phyloP scores from a whole-genome alignment of 2,113 vertebrate genomes.

The Dinomys branickii region DNA sequence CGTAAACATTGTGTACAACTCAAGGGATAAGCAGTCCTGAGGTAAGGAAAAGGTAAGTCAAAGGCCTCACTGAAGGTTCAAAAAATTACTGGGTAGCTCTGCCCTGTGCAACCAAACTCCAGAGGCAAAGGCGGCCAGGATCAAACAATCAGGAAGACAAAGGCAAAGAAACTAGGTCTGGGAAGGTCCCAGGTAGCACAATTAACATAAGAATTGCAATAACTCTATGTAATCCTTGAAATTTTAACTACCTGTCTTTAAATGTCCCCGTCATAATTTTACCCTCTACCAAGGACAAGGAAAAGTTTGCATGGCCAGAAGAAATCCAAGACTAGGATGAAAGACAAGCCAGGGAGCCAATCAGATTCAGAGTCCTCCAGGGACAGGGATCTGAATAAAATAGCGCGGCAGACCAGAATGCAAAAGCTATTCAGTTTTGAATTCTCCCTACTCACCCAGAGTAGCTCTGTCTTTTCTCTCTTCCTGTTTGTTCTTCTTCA shows the following conservation, averaged over 20 bases:
- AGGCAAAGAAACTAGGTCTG: not conserved
- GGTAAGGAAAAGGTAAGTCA: not conserved
- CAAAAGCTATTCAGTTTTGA: not conserved
- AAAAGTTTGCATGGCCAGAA: not conserved
- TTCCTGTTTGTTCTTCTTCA: not conserved
- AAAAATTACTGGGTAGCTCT: not conserved
- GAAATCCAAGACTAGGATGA: not conserved
- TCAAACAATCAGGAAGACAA: not conserved
- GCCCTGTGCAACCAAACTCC: not conserved
- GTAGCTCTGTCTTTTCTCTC: not conserved
- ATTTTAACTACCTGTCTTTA: not conserved
- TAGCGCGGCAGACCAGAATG: not conserved
- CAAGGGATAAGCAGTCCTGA: not conserved
- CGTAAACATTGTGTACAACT: not conserved
- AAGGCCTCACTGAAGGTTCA: not conserved
- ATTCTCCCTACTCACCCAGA: not conserved
- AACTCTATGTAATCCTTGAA: not conserved
- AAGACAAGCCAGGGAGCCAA: not conserved
- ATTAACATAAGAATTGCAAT: not conserved
- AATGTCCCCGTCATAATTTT: not conserved
- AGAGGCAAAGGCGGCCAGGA: not conserved
- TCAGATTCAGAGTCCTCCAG: not conserved
- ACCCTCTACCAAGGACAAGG: not conserved
- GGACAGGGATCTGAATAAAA: not conserved
- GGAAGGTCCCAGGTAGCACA: not conserved